These are phyloP conservation scores for Diorhabda sublineata DNA, from an alignment of 1,140 invertebrate genomes.

Conservation along the genomic window DNA sequence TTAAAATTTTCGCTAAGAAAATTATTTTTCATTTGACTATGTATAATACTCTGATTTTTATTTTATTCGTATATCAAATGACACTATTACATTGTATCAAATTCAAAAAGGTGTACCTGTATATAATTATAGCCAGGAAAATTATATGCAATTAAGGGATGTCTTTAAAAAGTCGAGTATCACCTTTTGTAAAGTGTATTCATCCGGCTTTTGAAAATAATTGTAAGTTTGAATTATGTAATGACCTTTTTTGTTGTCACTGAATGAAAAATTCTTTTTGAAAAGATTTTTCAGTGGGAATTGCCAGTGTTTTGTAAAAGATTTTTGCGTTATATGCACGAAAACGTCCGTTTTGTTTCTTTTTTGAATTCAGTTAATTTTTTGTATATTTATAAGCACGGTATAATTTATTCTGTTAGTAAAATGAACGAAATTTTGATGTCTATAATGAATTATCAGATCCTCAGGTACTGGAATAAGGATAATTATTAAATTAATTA, in stretches of 20 bases:
- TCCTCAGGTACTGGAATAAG: too few species aligned
- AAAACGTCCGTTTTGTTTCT: neutral
- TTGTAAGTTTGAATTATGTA: slow-evolving; percentile 3
- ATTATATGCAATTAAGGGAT: neutral
- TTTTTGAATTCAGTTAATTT: too few species aligned
- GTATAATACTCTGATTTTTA: too few species aligned
- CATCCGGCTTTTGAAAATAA: neutral
- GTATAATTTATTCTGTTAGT: too few species aligned
- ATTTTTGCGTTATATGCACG: neutral
- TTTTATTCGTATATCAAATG: too few species aligned
- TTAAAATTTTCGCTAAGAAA: too few species aligned
- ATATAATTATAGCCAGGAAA: neutral
- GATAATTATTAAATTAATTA: too few species aligned
- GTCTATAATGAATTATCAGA: too few species aligned
- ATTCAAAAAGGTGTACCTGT: neutral
- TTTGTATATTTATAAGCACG: too few species aligned
- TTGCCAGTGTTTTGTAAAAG: neutral
- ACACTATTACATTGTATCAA: too few species aligned
- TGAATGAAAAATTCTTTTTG: neutral
- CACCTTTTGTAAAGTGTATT: neutral
- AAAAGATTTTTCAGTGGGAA: neutral
- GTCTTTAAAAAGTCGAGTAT: neutral
- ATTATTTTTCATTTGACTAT: too few species aligned
- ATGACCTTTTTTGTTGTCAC: neutral
- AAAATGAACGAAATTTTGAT: too few species aligned